Conservation (phyloP, 2,113 vertebrate genomes). For the Fregata magnificens region DNA sequence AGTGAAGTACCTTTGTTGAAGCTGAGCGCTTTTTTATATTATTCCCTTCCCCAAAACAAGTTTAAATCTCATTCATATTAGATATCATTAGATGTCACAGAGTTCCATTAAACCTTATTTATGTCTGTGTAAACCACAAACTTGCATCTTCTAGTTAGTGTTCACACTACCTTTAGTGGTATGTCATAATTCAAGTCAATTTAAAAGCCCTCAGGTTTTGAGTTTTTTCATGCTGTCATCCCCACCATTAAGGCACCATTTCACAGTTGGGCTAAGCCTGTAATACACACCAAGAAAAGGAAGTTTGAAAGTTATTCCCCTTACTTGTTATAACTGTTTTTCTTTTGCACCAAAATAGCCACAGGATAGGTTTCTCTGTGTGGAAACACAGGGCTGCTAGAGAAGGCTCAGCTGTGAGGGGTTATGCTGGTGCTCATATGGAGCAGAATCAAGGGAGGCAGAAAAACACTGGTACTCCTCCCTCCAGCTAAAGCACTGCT, state of each 20-base stretch:
- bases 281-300: conserved; percentile 41
- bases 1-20: neutral
- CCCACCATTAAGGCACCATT: conserved; percentile 38
- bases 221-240: conserved; percentile 40
- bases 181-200: conserved; percentile 44
- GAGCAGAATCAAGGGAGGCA: neutral
- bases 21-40: neutral
- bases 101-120: conserved; percentile 10
- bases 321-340: neutral
- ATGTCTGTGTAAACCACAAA: neutral
- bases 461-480: neutral
- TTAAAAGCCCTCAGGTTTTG: conserved; percentile 49
- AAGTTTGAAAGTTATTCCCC: conserved; percentile 16
- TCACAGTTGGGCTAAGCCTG: conserved; percentile 37
- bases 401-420: neutral
- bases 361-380: neutral
- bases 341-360: neutral
- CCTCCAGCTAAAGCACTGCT: neutral
- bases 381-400: neutral
- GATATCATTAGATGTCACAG: neutral
- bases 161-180: conserved; percentile 39
- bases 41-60: neutral
- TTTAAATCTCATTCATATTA: neutral
- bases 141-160: conserved; percentile 9
- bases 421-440: neutral